Evolutionary conservation across 2,113 vertebrate genomes (phyloP).

Genomic region (Thomomys bottae): DNA sequence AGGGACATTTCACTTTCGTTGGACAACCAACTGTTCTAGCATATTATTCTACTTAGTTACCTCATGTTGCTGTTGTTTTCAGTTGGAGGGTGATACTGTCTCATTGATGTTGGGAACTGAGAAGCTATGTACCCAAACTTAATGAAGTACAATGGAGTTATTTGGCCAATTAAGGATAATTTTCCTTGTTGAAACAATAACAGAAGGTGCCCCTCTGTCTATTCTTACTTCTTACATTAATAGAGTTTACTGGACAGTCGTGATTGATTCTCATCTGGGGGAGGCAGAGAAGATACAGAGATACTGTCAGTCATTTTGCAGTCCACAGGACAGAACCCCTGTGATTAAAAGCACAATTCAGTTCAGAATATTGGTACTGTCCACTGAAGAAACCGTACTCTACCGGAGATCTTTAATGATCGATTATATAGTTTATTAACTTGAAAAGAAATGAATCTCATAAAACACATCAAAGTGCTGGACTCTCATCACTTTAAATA

Average conservation of each 20-base stretch:
- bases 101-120: neutral
- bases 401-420: neutral
- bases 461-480: neutral
- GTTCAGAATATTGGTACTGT: neutral
- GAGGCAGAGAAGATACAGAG: neutral
- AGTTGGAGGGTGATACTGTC: neutral
- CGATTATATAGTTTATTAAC: neutral
- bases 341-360: neutral
- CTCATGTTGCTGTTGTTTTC: neutral
- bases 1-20: constrained; percentile 26
- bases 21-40: constrained; percentile 42
- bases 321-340: accelerated
- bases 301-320: neutral
- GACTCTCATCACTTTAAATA: neutral
- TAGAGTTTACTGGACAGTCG: neutral
- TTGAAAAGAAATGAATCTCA: neutral
- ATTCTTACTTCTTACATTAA: neutral
- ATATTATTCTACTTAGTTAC: constrained; percentile 17
- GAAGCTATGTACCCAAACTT: neutral
- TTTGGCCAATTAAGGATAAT: neutral
- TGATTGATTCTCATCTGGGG: constrained; percentile 13
- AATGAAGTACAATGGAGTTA: constrained; percentile 4
- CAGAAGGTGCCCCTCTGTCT: neutral
- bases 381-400: neutral
- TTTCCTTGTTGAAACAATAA: neutral